Conservation (phyloP, 1,140 invertebrate genomes). For the Leptinotarsa defecta region DNA sequence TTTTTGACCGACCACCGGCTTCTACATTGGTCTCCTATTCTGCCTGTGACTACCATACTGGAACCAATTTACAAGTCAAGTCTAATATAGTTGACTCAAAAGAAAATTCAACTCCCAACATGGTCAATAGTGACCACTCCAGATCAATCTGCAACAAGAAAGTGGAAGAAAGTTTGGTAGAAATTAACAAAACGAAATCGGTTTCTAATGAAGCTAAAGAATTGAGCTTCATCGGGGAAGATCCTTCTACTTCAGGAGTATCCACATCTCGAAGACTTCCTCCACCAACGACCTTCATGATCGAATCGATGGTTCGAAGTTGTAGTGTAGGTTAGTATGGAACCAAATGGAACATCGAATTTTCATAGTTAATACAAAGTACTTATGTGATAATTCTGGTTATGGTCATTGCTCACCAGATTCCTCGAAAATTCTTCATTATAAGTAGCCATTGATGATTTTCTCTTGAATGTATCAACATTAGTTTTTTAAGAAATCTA, state of each 20-base stretch:
- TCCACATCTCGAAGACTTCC: constrained; percentile 25
- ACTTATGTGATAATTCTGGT: no score
- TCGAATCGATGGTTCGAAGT: constrained; percentile 76
- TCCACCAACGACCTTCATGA: constrained; percentile 10
- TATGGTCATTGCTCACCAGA: no score
- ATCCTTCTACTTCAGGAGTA: constrained; percentile 24
- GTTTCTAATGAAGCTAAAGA: constrained; percentile 23
- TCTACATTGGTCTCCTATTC: constrained; percentile 71
- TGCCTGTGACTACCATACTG: constrained; percentile 63
- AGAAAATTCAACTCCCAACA: constrained; percentile 62
- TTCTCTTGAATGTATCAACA: no score
- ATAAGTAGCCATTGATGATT: no score
- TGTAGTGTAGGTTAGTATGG: constrained; percentile 69
- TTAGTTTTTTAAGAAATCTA: no score
- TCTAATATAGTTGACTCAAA: constrained; percentile 54
- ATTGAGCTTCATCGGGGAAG: constrained; percentile 36
- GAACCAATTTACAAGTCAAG: constrained; percentile 63
- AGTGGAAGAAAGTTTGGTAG: constrained; percentile 13
- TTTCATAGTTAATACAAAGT: neutral
- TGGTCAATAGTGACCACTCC: constrained; percentile 60
- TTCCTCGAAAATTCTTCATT: no score
- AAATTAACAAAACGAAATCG: constrained; percentile 13
- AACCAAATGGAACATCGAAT: neutral
- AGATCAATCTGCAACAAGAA: constrained; percentile 35
- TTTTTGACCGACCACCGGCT: constrained; percentile 70